Evolutionary conservation across 2,113 vertebrate genomes (phyloP).

Genomic region (Phalacrocorax carbo): DNA sequence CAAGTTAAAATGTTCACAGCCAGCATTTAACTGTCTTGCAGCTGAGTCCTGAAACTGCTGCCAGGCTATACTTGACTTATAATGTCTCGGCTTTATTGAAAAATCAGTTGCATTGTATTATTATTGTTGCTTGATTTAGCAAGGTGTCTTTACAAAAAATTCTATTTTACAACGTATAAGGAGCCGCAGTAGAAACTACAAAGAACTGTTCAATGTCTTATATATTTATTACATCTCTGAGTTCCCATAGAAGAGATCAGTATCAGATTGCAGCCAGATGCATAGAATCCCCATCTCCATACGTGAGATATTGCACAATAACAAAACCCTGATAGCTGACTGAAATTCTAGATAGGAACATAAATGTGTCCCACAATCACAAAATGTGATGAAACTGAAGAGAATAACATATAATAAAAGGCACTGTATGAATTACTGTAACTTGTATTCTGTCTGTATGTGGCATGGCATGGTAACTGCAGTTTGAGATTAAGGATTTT

Average conservation of each 20-base stretch:
- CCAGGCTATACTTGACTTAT: background rate
- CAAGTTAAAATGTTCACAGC: background rate
- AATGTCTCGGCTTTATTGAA: background rate
- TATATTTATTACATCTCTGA: background rate
- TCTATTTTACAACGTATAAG: background rate
- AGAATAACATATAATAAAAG: background rate
- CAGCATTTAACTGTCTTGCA: background rate
- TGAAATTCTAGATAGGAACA: background rate
- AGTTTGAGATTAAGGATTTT: background rate
- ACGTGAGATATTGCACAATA: rapidly evolving
- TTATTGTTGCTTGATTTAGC: background rate
- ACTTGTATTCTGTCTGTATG: background rate
- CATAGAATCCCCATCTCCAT: background rate
- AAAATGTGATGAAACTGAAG: background rate
- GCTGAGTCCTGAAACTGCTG: background rate
- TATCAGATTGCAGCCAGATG: background rate
- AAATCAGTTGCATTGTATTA: background rate
- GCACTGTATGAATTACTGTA: background rate
- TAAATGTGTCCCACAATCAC: background rate
- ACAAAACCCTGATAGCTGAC: background rate
- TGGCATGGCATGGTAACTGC: background rate
- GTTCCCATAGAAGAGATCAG: background rate
- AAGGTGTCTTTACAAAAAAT: background rate
- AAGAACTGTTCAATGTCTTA: background rate
- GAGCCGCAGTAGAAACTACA: background rate